Conservation (phyloP, 37 sponge, comb jelly and placozoan species). For the Petrosia ficiformis region DNA sequence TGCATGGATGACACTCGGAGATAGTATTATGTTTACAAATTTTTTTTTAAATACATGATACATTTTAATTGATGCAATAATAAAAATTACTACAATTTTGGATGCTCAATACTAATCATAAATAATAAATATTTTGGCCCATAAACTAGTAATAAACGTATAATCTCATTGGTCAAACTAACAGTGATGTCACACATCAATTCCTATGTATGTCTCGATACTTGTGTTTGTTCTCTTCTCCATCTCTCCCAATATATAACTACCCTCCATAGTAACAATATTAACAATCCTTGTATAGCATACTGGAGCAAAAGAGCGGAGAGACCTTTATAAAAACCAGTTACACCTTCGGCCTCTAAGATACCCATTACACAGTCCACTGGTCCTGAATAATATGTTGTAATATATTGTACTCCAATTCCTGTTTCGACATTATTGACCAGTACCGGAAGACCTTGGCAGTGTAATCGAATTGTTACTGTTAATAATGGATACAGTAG, state of each 20-base stretch:
- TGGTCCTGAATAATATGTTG: slow-evolving; percentile 47
- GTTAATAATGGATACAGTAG: slow-evolving; percentile 68
- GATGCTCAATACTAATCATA: too few species aligned
- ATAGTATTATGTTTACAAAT: too few species aligned
- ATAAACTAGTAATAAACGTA: too few species aligned
- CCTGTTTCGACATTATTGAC: slow-evolving; percentile 76
- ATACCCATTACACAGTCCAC: slow-evolving; percentile 37
- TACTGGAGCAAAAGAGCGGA: slow-evolving; percentile 65
- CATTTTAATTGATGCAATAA: too few species aligned
- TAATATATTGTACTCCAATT: slow-evolving; percentile 25
- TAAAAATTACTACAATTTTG: too few species aligned
- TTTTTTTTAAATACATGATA: too few species aligned
- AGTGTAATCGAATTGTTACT: slow-evolving; percentile 48
- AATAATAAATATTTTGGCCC: too few species aligned
- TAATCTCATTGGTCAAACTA: too few species aligned
- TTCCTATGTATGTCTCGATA: too few species aligned
- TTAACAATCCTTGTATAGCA: slow-evolving; percentile 37
- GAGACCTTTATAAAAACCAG: slow-evolving; percentile 73
- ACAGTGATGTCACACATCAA: too few species aligned
- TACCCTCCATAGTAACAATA: slow-evolving; percentile 53
- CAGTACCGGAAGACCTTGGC: slow-evolving; percentile 75
- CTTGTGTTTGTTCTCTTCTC: too few species aligned
- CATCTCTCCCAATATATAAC: not conserved
- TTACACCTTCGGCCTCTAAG: slow-evolving; percentile 55
- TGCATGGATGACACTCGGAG: too few species aligned